Base-by-base conservation (phyloP, 2,888 invertebrate species). In the Nomada ruficornis region DNA sequence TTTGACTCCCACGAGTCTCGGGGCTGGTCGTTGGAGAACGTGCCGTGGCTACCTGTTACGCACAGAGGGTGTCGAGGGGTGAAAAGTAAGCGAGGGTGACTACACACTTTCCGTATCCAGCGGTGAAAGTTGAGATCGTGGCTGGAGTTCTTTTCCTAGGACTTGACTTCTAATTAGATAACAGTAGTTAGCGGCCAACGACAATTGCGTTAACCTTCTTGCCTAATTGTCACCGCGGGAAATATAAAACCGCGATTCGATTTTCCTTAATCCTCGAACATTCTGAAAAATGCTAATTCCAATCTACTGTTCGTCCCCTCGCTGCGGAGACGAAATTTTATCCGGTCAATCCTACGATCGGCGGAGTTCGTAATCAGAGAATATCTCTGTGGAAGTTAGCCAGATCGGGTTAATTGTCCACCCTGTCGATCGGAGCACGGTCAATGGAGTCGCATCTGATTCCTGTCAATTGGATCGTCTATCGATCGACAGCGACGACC, bases 1-100 rank as follows among this genome's bases (percentile, higher is more conserved):
- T 23, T 11, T 9, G 47, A 11, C n/a, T 72, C 26, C 11, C 26
- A 15, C 23, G 23, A n/a, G 15, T 20, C 57, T 57, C 42, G 42
- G 10, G n/a, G 20, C 9, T 26, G 23, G 5, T 23, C 55, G 15
- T 15, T 0, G 5, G 13, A 13, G 55, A 52, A 47, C 73, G 44
- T 15, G 54, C 15, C 52, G 26, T 20, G 65, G 75, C 77, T 77
- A 77, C 77, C 77, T 77, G 77, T 77, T 77, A 77, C 77, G 74
- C 77, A 65, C 26, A 26, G n/a, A 13, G 47, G 18, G 42, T 54
- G 26, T n/a, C 36, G 42, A 23, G 54, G n/a, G 62, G 54, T 23
- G 15, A 54, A 69, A 62, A 47, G 47, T 47, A 47, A 44, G 36
- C 23, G 1, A 23, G 59, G 18, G 11, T 3, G 20, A 68, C 55